Evolutionary conservation across 2,797 vertebrate genomes (phyloP).

Genomic region (Chelmon rostratus): DNA sequence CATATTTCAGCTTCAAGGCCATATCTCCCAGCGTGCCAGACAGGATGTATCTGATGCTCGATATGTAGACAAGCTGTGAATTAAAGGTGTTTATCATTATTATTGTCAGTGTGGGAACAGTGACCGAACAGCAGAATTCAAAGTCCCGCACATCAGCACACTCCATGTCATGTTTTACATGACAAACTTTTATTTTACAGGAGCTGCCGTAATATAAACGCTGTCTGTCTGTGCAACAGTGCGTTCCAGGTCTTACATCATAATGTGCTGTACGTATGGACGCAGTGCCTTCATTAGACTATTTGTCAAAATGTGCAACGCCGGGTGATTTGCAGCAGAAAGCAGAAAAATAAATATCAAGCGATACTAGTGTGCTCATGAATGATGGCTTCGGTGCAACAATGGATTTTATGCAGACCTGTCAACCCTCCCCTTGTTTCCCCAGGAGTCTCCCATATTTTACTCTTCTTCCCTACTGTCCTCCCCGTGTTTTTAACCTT

Average conservation of each 20-base stretch:
- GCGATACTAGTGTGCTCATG: neutral
- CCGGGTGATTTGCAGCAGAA: slow-evolving; percentile 35
- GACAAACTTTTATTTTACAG: slow-evolving; percentile 15
- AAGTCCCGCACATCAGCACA: neutral
- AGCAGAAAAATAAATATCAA: slow-evolving; percentile 14
- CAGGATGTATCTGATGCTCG: neutral
- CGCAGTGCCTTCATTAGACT: slow-evolving; percentile 38
- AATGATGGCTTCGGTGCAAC: neutral
- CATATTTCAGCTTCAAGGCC: slow-evolving; percentile 44
- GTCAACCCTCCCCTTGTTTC: no score
- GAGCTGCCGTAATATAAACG: slow-evolving; percentile 30
- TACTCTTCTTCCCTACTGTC: no score
- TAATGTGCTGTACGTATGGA: slow-evolving; percentile 9
- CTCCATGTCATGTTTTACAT: slow-evolving; percentile 4
- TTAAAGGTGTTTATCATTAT: neutral
- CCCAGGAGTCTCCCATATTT: no score
- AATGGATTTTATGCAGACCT: no score
- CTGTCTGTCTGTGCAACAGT: slow-evolving; percentile 3
- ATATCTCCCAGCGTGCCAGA: slow-evolving; percentile 3
- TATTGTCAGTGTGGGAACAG: neutral
- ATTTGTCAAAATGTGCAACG: slow-evolving; percentile 39
- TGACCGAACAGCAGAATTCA: slow-evolving; percentile 3
- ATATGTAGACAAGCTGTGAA: slow-evolving; percentile 20
- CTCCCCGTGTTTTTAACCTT: no score
- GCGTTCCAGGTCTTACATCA: slow-evolving; percentile 39